Evolutionary conservation across 2,888 invertebrate species (phyloP), one percentile per base, ranked within the genome.

Genomic region (Syrista parreyssii): DNA sequence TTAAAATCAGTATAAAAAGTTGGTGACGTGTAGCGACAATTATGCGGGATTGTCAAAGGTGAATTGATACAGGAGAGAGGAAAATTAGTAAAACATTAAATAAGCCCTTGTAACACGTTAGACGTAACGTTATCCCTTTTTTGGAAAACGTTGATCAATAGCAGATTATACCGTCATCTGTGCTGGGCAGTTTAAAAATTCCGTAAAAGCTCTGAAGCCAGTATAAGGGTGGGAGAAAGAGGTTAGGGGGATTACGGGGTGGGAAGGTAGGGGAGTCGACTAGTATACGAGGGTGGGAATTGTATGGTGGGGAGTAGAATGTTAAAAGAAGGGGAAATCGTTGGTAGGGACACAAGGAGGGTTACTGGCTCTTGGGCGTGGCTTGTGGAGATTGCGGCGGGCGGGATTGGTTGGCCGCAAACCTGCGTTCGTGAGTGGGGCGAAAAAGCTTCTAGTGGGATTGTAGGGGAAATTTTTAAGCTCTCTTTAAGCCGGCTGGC

Each of bases 111-210:
- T 6, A 55, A 55, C 55, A 55, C 23, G 55, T 23, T 55, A 55
- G 15, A 55, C 23, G 55, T 55, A 55, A 23, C 9, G 55, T 23
- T 23, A 55, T 55, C 31, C 68, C 31, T 34, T 69, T 76, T 76
- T 73, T 15, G 73, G 35, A 76, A 72, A 85, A 86, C 86, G 86
- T 89, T 89, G 88, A 90, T 91, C 89, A 88, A 89, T 88, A 89
- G 88, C 85, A 89, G 90, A 91, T 91, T 90, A 91, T 89, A 87
- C 85, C 88, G 89, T 90, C 89, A 89, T 88, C 89, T 88, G 87
- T 86, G 85, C 85, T 84, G 85, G 87, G 88, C 87, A 88, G 88
- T 89, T 89, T 84, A 88, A 91, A 90, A 90, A 90, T 88, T 87
- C 87, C 87, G 86, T 89, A 86, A 90, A 90, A 89, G 88, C 88